A percentile compares a stretch with the other conserved stretches of the same genome.
Conservation (phyloP, 1,140 invertebrate genomes). For the Lepidostoma basale region DNA sequence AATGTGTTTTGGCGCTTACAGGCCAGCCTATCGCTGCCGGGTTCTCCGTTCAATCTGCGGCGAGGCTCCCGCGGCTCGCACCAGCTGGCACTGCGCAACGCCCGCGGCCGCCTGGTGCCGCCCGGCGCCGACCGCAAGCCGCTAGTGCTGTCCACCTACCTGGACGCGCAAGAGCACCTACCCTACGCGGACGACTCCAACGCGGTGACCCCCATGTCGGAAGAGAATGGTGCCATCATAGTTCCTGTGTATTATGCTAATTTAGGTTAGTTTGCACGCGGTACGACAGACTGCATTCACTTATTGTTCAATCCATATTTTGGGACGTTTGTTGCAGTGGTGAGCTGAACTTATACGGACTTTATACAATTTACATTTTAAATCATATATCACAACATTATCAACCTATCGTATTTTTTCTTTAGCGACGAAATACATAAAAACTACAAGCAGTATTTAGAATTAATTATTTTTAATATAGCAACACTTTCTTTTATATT, state of each 20-base stretch:
- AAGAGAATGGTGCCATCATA: constrained; percentile 94
- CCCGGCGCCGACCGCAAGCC: constrained; percentile 89
- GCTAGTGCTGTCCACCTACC: constrained; percentile 89
- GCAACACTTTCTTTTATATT: no score
- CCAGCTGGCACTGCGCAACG: constrained; percentile 87
- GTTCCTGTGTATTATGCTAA: constrained; percentile 86
- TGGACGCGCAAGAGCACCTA: constrained; percentile 94
- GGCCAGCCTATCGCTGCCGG: constrained; percentile 94
- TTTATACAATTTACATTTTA: no score
- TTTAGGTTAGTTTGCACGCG: constrained; percentile 62
- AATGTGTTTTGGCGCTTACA: constrained; percentile 61
- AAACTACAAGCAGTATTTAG: no score
- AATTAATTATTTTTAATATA: no score
- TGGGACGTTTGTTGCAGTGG: no score
- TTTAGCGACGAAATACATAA: no score
- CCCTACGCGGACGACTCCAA: constrained; percentile 97
- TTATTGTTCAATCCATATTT: neutral
- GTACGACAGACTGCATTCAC: constrained; percentile 21
- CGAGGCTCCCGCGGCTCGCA: constrained; percentile 88
- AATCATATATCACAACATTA: no score
- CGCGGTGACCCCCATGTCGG: constrained; percentile 96
- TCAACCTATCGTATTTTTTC: no score
- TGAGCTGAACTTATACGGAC: no score
- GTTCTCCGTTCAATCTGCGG: constrained; percentile 92
- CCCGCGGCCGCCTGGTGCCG: constrained; percentile 67